Conservation (phyloP, 2,888 invertebrate genomes). For the Laspeyria flexula region DNA sequence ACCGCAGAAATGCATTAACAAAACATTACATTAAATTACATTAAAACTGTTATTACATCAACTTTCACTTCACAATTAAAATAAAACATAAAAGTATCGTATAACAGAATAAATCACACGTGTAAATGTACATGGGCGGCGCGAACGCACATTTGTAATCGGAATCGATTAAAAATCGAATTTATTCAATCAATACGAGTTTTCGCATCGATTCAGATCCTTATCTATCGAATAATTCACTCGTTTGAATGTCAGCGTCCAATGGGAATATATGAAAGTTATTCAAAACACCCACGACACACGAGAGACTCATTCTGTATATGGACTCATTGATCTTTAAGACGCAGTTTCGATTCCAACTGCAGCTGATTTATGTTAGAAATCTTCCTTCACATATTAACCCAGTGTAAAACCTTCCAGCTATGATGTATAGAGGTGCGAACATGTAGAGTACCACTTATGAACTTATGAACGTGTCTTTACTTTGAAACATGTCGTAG, state of each 20-base stretch:
- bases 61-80: constrained; percentile 45
- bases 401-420: background rate
- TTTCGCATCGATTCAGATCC: constrained; percentile 61
- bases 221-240: constrained; percentile 62
- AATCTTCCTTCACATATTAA: background rate
- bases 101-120: constrained; percentile 56
- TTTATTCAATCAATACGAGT: constrained; percentile 68
- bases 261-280: constrained; percentile 30
- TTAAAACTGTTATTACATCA: constrained; percentile 44
- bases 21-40: constrained; percentile 31
- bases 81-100: background rate
- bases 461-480: no score
- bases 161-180: constrained; percentile 71
- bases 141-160: constrained; percentile 70
- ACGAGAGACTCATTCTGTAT: background rate
- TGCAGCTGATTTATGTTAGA: background rate
- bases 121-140: constrained; percentile 46
- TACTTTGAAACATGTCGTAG: no score
- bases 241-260: constrained; percentile 34
- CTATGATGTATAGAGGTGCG: background rate
- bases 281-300: constrained; percentile 9
- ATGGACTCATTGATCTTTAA: background rate
- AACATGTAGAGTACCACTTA: no score
- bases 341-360: background rate
- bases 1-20: constrained; percentile 22